Evolutionary conservation across 1,140 invertebrate genomes (phyloP).

Genomic region (Parasteatoda tepidariorum): DNA sequence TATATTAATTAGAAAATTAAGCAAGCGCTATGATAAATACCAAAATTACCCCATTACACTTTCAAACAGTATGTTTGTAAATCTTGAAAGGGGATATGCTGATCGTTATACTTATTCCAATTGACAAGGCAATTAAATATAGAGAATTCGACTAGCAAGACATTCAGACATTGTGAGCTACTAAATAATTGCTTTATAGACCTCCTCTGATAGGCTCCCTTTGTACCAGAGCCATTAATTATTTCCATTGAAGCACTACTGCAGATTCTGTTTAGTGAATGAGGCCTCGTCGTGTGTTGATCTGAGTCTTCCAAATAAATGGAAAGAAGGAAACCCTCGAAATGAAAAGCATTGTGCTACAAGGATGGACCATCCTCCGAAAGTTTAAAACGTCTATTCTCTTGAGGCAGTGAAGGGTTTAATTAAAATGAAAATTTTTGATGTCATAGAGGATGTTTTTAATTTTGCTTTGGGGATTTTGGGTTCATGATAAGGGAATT

Average conservation of each 20-base stretch:
- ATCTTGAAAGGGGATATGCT: too few species aligned
- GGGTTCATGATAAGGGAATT: not conserved
- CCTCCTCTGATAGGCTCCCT: not conserved
- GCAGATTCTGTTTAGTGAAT: too few species aligned
- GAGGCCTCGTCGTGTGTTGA: not conserved
- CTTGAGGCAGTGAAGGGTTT: not conserved
- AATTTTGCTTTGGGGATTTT: not conserved
- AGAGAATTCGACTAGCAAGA: not conserved
- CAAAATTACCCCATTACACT: too few species aligned
- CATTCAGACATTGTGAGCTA: not conserved
- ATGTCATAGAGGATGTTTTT: not conserved
- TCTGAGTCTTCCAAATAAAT: not conserved
- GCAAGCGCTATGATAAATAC: too few species aligned
- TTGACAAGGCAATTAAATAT: not conserved
- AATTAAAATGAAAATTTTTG: not conserved
- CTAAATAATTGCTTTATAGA: not conserved
- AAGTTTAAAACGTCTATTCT: too few species aligned
- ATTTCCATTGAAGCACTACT: not conserved
- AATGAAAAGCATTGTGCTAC: constrained; percentile 1
- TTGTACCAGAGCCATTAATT: not conserved
- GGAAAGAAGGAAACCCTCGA: not conserved
- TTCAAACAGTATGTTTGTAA: not conserved
- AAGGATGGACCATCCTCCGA: not conserved
- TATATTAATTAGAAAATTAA: too few species aligned
- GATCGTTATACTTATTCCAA: not conserved